A percentile compares a stretch with the other conserved stretches of the same genome.
phyloP scores from a whole-genome alignment of 2,888 invertebrate genomes.

The Hyles lineata region DNA sequence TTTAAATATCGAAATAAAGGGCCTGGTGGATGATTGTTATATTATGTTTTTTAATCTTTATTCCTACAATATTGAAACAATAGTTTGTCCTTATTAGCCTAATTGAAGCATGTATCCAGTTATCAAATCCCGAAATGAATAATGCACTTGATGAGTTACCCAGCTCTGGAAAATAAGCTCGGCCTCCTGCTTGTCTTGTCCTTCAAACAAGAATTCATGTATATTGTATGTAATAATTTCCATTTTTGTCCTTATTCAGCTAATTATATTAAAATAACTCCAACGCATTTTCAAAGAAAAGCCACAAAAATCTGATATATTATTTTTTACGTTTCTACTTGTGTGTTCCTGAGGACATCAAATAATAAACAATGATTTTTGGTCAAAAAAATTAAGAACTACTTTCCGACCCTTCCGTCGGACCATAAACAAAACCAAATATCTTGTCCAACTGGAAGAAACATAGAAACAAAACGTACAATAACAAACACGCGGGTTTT shows the following conservation, averaged over 20 bases:
- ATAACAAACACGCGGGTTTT: constrained; percentile 68
- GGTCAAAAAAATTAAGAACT: constrained; percentile 45
- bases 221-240: not conserved
- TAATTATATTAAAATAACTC: no score
- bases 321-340: constrained; percentile 46
- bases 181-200: not conserved
- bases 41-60: no score
- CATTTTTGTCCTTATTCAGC: no score
- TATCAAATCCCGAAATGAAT: no score
- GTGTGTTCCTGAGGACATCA: constrained; percentile 56
- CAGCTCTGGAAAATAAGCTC: no score
- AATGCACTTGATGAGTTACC: no score
- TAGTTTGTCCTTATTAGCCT: no score
- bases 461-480: constrained; percentile 74
- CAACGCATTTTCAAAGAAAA: not conserved
- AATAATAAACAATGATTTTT: constrained; percentile 37
- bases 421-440: constrained; percentile 57
- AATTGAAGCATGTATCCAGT: no score
- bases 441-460: constrained; percentile 48
- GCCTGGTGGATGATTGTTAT: no score
- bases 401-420: constrained; percentile 55
- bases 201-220: no score
- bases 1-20: no score
- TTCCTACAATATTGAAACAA: no score
- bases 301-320: constrained; percentile 12